A percentile compares a stretch with the other conserved stretches of the same genome.
Evolutionary conservation across 2,888 invertebrate species (phyloP).

Genomic region (Diarsia brunnea): DNA sequence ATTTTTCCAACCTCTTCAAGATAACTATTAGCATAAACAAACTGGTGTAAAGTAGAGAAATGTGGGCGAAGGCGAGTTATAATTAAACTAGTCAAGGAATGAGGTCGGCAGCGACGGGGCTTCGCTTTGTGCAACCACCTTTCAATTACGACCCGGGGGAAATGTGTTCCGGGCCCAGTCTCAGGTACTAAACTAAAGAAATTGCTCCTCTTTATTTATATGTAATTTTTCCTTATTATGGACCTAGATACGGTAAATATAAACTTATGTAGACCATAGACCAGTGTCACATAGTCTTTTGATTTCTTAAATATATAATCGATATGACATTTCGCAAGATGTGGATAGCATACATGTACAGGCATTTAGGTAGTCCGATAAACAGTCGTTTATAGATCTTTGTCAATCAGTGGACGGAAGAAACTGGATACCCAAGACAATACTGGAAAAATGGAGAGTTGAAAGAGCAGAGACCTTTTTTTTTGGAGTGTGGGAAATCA

Average conservation of each 20-base stretch:
- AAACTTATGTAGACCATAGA: slow-evolving; percentile 50
- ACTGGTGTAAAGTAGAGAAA: slow-evolving; percentile 59
- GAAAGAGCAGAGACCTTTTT: too few species aligned
- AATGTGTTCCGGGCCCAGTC: slow-evolving; percentile 53
- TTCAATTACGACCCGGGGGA: slow-evolving; percentile 69
- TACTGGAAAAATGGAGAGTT: too few species aligned
- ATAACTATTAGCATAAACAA: slow-evolving; percentile 56
- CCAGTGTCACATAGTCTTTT: slow-evolving; percentile 31
- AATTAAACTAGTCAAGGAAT: slow-evolving; percentile 78
- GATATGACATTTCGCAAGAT: slow-evolving; percentile 28
- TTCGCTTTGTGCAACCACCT: slow-evolving; percentile 70
- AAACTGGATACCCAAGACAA: too few species aligned
- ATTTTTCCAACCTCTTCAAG: slow-evolving; percentile 28
- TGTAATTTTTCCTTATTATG: slow-evolving; percentile 1
- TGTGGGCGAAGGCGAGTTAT: slow-evolving; percentile 74
- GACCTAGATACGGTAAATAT: not conserved
- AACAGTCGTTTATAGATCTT: not conserved
- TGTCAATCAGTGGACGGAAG: not conserved
- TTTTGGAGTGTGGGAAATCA: too few species aligned
- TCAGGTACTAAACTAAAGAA: slow-evolving; percentile 46
- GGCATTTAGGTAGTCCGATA: not conserved
- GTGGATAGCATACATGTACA: not conserved
- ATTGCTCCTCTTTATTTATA: slow-evolving; percentile 44
- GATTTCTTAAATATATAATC: slow-evolving; percentile 60
- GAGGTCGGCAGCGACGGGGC: slow-evolving; percentile 72